Conservation (phyloP, 2,888 invertebrate genomes). For the Troides helena region DNA sequence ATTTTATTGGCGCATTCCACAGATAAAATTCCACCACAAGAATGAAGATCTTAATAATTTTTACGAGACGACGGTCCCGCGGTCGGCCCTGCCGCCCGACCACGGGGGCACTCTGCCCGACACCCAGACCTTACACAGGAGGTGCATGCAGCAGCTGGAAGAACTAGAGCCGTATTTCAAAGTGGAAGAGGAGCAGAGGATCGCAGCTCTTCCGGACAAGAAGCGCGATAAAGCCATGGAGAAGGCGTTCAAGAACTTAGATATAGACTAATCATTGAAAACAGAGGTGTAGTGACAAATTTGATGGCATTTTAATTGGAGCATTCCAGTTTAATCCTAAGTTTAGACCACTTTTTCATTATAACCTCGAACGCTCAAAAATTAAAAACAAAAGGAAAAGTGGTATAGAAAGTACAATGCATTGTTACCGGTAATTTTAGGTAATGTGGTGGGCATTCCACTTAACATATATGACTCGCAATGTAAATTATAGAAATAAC, state of each 20-base stretch:
- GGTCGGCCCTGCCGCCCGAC: constrained; percentile 80
- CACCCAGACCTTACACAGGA: constrained; percentile 66
- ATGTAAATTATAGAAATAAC: too few relatives aligned
- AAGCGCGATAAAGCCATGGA: constrained; percentile 80
- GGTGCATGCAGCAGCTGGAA: constrained; percentile 62
- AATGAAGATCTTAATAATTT: constrained; percentile 78
- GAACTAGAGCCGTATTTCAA: constrained; percentile 61
- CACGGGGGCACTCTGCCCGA: constrained; percentile 81
- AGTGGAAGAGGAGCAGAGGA: constrained; percentile 67
- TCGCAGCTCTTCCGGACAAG: constrained; percentile 63
- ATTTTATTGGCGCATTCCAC: constrained; percentile 31
- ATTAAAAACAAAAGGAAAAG: too few relatives aligned
- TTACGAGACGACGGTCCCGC: constrained; percentile 77
- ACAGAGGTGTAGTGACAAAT: not conserved
- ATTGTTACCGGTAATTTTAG: too few relatives aligned
- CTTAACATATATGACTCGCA: too few relatives aligned
- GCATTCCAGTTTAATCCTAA: not conserved
- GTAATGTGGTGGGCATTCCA: too few relatives aligned
- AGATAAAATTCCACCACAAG: constrained; percentile 82
- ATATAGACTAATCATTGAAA: constrained; percentile 79
- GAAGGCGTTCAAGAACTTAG: constrained; percentile 85
- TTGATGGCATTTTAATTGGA: not conserved
- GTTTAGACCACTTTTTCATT: not conserved
- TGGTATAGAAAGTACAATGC: too few relatives aligned
- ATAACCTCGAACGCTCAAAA: too few relatives aligned